Conservation (phyloP, 2,113 vertebrate species). For the Bubo blakistoni region DNA sequence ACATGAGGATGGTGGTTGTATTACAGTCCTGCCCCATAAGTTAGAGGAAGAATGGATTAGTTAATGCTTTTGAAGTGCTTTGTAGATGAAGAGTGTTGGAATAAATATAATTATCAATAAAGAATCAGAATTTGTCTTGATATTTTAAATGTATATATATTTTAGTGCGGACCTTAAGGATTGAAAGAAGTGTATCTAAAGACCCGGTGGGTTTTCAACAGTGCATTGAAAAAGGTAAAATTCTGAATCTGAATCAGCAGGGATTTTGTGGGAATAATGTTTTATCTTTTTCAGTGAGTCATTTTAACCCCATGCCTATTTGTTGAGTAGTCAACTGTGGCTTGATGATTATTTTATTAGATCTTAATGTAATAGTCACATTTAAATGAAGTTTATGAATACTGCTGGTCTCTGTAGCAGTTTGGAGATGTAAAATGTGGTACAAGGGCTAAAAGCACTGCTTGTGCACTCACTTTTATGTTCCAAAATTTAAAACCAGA, state of each 20-base stretch:
- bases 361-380: neutral
- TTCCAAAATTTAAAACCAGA: neutral
- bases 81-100: neutral
- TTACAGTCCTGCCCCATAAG: neutral
- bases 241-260: neutral
- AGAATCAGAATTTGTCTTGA: neutral
- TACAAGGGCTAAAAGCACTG: neutral
- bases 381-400: neutral
- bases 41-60: neutral
- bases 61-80: neutral
- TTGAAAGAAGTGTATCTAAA: slow-evolving; percentile 84
- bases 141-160: neutral
- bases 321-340: neutral
- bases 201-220: slow-evolving; percentile 83
- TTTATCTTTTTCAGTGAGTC: neutral
- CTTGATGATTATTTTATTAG: neutral
- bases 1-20: neutral
- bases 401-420: neutral
- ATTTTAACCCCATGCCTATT: neutral
- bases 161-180: slow-evolving; percentile 83
- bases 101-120: neutral
- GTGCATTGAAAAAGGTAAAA: slow-evolving; percentile 85
- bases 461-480: neutral
- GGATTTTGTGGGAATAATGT: neutral
- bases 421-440: neutral